Percentiles rank a stretch among this genome's conserved stretches.
phyloP scores from a whole-genome alignment of 1,140 invertebrate genomes.

The Bombus confusus region DNA sequence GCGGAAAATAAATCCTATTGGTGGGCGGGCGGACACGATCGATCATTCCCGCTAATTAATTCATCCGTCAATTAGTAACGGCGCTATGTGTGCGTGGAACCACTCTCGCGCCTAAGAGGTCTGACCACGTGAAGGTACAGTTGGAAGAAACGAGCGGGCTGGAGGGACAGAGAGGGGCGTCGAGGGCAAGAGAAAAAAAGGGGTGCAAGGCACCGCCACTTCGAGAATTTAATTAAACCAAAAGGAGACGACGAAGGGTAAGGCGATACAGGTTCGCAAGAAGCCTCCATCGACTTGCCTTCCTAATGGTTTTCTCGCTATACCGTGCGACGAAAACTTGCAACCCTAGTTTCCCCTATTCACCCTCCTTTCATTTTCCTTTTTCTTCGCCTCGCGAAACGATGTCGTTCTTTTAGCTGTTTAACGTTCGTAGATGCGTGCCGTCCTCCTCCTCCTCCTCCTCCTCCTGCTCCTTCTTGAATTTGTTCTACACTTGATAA shows the following conservation, averaged over 20 bases:
- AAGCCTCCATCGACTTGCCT: constrained; percentile 62
- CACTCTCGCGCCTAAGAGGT: constrained; percentile 44
- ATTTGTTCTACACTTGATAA: neutral
- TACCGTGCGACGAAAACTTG: neutral
- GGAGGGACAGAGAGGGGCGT: neutral
- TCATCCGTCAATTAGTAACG: constrained; percentile 80
- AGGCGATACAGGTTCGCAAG: constrained; percentile 73
- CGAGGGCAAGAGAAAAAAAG: constrained; percentile 15
- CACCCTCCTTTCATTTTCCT: neutral
- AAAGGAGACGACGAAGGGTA: constrained; percentile 54
- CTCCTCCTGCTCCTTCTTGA: neutral
- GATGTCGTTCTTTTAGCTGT: neutral
- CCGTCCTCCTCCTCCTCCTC: neutral
- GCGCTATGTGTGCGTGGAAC: constrained; percentile 51
- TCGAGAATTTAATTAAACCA: constrained; percentile 79
- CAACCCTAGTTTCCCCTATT: neutral
- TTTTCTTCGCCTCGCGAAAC: constrained; percentile 1
- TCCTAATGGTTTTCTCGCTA: constrained; percentile 68
- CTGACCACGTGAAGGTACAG: constrained; percentile 5
- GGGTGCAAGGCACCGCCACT: constrained; percentile 55
- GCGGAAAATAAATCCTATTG: constrained; percentile 58
- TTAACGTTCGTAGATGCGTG: neutral
- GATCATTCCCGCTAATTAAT: constrained; percentile 79
- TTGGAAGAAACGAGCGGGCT: neutral
- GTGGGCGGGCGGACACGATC: constrained; percentile 66